Conservation (phyloP, 2,113 vertebrate genomes). For the Coturnix japonica region DNA sequence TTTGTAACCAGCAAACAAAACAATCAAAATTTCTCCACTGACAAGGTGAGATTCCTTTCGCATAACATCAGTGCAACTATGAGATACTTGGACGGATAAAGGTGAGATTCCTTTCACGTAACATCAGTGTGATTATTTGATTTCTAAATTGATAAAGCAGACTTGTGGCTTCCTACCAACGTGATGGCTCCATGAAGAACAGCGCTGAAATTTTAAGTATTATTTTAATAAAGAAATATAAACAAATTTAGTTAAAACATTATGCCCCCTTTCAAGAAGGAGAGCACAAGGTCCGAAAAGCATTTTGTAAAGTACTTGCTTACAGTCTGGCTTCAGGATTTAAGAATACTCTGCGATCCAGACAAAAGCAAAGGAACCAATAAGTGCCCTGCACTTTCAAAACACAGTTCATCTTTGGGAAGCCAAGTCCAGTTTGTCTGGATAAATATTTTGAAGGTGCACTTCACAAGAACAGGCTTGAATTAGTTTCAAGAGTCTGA, state of each 20-base stretch:
- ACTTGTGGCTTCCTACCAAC: neutral
- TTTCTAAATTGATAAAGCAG: neutral
- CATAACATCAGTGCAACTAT: neutral
- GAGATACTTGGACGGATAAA: neutral
- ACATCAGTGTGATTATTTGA: neutral
- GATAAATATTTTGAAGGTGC: conserved; percentile 12
- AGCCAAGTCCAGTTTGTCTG: neutral
- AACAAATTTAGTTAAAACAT: neutral
- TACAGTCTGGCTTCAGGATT: neutral
- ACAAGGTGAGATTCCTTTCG: neutral
- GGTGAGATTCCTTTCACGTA: neutral
- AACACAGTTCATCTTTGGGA: neutral
- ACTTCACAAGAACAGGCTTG: neutral
- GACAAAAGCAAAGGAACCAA: neutral
- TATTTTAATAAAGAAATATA: neutral
- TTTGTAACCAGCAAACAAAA: neutral
- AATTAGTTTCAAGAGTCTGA: conserved; percentile 5
- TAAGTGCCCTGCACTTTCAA: neutral
- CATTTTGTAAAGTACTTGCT: neutral
- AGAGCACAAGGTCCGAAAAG: neutral
- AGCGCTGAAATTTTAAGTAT: neutral
- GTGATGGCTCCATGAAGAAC: neutral
- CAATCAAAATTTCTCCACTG: neutral
- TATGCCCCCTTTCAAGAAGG: neutral
- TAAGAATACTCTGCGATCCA: neutral